Evolutionary conservation across 2,888 invertebrate species (phyloP).

Genomic region (Napeogenes inachia): DNA sequence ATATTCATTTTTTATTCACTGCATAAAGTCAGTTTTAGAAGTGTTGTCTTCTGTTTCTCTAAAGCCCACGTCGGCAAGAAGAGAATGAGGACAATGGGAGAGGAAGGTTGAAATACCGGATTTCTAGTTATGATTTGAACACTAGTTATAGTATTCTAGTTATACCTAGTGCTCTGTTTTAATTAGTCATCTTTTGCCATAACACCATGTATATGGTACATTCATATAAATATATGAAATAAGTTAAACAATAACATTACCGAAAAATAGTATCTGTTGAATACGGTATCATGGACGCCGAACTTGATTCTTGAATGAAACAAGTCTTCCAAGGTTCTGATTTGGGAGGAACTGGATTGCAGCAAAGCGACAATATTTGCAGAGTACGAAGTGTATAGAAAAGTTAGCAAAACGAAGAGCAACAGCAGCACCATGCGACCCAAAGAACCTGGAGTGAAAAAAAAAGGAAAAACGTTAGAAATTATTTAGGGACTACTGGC

Average conservation of each 20-base stretch:
- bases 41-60: too few species aligned
- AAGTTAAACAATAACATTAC: slow-evolving; percentile 50
- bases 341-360: slow-evolving; percentile 83
- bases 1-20: too few species aligned
- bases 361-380: slow-evolving; percentile 86
- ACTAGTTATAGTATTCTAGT: too few species aligned
- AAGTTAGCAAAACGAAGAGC: slow-evolving; percentile 80
- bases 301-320: slow-evolving; percentile 80
- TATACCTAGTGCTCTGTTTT: too few species aligned
- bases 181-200: too few species aligned
- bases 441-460: slow-evolving; percentile 50
- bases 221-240: too few species aligned
- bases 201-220: too few species aligned
- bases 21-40: too few species aligned
- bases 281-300: slow-evolving; percentile 83
- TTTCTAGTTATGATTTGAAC: too few species aligned
- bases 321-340: slow-evolving; percentile 80
- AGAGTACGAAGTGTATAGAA: slow-evolving; percentile 85
- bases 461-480: slow-evolving; percentile 31
- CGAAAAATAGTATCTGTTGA: slow-evolving; percentile 82
- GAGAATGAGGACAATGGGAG: too few species aligned
- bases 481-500: neutral
- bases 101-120: too few species aligned
- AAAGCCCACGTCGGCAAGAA: too few species aligned
- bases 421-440: slow-evolving; percentile 80